A percentile compares a stretch with the other conserved stretches of the same genome.
Conservation (phyloP, 2,888 invertebrate species). For the Calameuta filiformis region DNA sequence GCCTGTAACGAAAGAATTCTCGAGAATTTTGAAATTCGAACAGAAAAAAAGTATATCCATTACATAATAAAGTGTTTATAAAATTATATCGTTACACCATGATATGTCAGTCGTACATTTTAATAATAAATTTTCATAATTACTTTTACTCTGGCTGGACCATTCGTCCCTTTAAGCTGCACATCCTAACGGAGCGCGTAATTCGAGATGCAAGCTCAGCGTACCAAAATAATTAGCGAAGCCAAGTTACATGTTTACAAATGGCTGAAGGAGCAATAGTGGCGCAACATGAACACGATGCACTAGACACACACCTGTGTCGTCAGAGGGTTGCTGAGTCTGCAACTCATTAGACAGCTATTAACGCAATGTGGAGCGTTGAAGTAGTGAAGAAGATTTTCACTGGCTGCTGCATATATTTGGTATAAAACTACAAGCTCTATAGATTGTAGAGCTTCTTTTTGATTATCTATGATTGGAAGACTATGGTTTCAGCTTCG, state of each 20-base stretch:
- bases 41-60: too few relatives aligned
- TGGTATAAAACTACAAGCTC: too few relatives aligned
- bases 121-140: not conserved
- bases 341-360: constrained; percentile 38
- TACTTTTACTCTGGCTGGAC: not conserved
- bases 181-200: too few relatives aligned
- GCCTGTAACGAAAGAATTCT: too few relatives aligned
- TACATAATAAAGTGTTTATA: too few relatives aligned
- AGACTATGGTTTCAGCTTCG: not conserved
- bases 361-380: constrained; percentile 27
- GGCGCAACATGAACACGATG: constrained; percentile 7
- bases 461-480: not conserved
- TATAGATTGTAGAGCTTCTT: not conserved
- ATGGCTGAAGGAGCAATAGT: constrained; percentile 6
- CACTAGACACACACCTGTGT: constrained; percentile 32
- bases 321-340: constrained; percentile 32
- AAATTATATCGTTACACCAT: too few relatives aligned
- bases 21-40: too few relatives aligned
- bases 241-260: constrained; percentile 6
- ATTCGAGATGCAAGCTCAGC: constrained; percentile 8
- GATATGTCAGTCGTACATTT: too few relatives aligned
- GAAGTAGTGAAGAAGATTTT: not conserved
- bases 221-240: constrained; percentile 14
- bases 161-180: too few relatives aligned
- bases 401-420: not conserved